Percentiles rank a stretch among this genome's conserved stretches.
These are phyloP conservation scores for Takifugu ocellatus DNA, from an alignment of 2,797 vertebrate genomes.

Conservation along the genomic window DNA sequence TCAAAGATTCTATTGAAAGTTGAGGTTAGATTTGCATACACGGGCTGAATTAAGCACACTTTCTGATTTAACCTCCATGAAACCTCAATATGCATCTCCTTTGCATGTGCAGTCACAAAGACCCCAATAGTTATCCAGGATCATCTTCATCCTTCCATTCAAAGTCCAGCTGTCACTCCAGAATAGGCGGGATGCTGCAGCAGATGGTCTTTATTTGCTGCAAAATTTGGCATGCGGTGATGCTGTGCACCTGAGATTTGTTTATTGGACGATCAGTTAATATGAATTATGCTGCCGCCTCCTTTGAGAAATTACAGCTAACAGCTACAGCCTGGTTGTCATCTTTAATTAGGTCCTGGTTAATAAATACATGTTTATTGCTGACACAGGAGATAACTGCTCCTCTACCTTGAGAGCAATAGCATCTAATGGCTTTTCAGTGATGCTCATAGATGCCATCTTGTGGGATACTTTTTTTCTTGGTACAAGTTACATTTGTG, in stretches of 20 bases:
- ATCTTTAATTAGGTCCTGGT: constrained; percentile 63
- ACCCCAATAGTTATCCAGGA: background rate
- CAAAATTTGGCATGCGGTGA: constrained; percentile 34
- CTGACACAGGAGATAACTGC: constrained; percentile 37
- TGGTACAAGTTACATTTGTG: too few relatives aligned
- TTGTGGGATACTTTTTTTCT: constrained; percentile 11
- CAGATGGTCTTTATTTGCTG: constrained; percentile 65
- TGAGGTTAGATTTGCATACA: constrained; percentile 19
- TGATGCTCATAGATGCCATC: constrained; percentile 14
- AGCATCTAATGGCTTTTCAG: constrained; percentile 44
- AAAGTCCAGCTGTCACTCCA: constrained; percentile 37
- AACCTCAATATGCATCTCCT: background rate
- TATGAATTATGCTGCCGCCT: constrained; percentile 42
- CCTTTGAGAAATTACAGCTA: constrained; percentile 61
- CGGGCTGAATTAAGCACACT: constrained; percentile 28
- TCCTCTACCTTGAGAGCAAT: constrained; percentile 16
- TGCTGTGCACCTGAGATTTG: constrained; percentile 59
- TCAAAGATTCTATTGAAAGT: constrained; percentile 14
- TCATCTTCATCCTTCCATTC: constrained; percentile 37
- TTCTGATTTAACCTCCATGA: constrained; percentile 24
- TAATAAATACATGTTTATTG: constrained; percentile 54
- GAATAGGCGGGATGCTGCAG: constrained; percentile 43
- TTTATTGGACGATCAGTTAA: constrained; percentile 64
- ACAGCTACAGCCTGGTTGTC: constrained; percentile 39
- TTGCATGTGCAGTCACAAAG: background rate